phyloP scores from a whole-genome alignment of 2,888 invertebrate genomes.

The Caenorhabditis wallacei region DNA sequence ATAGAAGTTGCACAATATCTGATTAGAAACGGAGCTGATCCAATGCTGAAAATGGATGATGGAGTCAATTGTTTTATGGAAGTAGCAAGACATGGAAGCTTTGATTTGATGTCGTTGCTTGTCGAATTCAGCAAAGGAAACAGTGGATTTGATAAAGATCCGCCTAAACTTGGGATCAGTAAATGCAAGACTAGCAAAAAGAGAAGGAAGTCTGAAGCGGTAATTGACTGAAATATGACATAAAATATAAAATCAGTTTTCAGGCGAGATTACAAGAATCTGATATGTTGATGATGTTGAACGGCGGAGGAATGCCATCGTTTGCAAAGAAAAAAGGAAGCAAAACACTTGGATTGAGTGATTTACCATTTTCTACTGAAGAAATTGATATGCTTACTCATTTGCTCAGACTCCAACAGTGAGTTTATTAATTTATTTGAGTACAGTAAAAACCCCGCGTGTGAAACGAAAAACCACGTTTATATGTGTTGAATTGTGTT shows the following conservation, averaged over 20 bases:
- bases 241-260: not conserved
- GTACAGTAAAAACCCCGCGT: too few species aligned
- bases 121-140: slow-evolving; percentile 87
- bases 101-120: slow-evolving; percentile 94
- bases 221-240: not conserved
- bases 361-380: slow-evolving; percentile 33
- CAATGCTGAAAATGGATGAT: slow-evolving; percentile 95
- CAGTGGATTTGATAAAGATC: slow-evolving; percentile 33
- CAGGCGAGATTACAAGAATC: slow-evolving; percentile 35
- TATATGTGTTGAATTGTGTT: too few species aligned
- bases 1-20: slow-evolving; percentile 94
- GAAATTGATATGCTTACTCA: slow-evolving; percentile 62
- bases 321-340: slow-evolving; percentile 25
- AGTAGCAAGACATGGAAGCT: slow-evolving; percentile 98
- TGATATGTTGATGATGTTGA: slow-evolving; percentile 51
- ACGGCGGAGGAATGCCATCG: not conserved
- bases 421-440: slow-evolving; percentile 8
- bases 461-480: too few species aligned
- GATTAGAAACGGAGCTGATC: slow-evolving; percentile 94
- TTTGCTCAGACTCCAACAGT: slow-evolving; percentile 57
- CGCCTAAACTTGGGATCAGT: slow-evolving; percentile 24
- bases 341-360: slow-evolving; percentile 15
- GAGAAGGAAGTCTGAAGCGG: slow-evolving; percentile 11
- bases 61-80: slow-evolving; percentile 99
- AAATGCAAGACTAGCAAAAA: slow-evolving; percentile 16